Percentiles rank a stretch among this genome's conserved stretches.
Conservation (phyloP, 2,113 vertebrate genomes). For the Clupea harengus region DNA sequence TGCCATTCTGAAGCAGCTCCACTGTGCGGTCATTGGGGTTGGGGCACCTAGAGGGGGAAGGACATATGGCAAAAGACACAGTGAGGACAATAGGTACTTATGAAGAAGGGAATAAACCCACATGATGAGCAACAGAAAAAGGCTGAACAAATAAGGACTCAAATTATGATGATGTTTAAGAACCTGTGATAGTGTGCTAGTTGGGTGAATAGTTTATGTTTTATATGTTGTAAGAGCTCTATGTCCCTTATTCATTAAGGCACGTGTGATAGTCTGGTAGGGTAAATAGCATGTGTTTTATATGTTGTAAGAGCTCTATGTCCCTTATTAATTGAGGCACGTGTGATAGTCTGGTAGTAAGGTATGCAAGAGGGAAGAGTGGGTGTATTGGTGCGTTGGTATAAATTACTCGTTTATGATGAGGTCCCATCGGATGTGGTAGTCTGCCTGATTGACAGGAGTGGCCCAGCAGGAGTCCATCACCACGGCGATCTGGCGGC, state of each 20-base stretch:
- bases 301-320: too few species aligned
- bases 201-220: too few species aligned
- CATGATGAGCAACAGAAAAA: not conserved
- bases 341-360: not conserved
- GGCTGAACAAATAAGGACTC: not conserved
- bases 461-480: constrained; percentile 68
- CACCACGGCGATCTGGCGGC: constrained; percentile 51
- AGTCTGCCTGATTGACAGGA: constrained; percentile 42
- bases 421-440: constrained; percentile 60
- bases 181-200: too few species aligned
- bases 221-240: too few species aligned
- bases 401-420: constrained; percentile 51
- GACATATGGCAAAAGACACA: not conserved
- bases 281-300: too few species aligned
- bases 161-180: too few species aligned
- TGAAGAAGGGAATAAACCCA: too few species aligned
- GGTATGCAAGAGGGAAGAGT: too few species aligned
- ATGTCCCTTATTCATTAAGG: not conserved
- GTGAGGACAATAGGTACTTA: not conserved
- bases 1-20: constrained; percentile 57
- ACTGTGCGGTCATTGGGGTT: constrained; percentile 55
- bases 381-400: too few species aligned
- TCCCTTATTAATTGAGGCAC: not conserved
- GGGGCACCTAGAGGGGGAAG: constrained; percentile 61
- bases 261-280: not conserved